Conservation (phyloP, 92 coral and sea anemone species). For the Micromussa lordhowensis region DNA sequence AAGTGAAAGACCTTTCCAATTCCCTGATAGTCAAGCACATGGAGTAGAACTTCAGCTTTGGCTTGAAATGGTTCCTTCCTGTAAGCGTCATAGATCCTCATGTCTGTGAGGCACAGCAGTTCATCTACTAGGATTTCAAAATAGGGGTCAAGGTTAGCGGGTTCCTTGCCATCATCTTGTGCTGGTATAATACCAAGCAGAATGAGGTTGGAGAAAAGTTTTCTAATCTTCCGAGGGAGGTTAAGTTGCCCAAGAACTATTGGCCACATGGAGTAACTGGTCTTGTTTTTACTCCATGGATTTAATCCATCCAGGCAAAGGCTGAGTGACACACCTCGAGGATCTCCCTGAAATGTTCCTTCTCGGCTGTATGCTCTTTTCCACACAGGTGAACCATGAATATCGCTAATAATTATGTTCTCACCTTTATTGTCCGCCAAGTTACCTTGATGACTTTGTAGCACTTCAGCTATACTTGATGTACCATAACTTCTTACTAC, state of each 20-base stretch:
- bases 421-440: not conserved
- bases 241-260: conserved; percentile 48
- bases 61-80: conserved; percentile 34
- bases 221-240: conserved; percentile 33
- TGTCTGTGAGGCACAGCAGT: not conserved
- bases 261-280: conserved; percentile 54
- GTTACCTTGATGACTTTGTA: not conserved
- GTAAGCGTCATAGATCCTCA: conserved; percentile 51
- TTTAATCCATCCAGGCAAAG: not conserved
- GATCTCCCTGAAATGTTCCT: no score
- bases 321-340: not conserved
- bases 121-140: conserved; percentile 57
- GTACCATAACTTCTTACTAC: not conserved
- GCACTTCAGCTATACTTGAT: not conserved
- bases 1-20: conserved; percentile 39
- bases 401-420: no score
- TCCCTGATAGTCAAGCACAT: conserved; percentile 60
- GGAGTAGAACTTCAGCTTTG: conserved; percentile 49
- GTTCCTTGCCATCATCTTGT: conserved; percentile 49
- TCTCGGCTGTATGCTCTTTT: no score
- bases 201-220: conserved; percentile 26
- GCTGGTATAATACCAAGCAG: conserved; percentile 58
- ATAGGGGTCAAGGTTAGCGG: conserved; percentile 53
- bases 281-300: not conserved
- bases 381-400: no score